These are phyloP conservation scores for Anolis carolinensis DNA, from an alignment of 2,113 vertebrate genomes.

Conservation along the genomic window DNA sequence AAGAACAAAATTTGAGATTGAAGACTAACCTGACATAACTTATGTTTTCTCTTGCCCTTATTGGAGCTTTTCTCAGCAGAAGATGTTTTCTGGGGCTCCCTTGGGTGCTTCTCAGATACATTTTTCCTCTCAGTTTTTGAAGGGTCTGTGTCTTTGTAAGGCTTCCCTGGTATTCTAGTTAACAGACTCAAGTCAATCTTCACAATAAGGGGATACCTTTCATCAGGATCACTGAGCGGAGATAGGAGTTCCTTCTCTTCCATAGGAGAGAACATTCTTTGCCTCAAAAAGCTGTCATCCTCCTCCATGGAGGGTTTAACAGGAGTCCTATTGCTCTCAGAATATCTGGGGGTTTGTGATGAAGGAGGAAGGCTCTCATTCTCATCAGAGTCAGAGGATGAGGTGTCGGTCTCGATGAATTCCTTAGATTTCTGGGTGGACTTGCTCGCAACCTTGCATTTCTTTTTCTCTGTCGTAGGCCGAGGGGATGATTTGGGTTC, in stretches of 20 bases:
- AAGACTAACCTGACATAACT: conserved; percentile 76
- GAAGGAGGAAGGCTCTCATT: conserved; percentile 95
- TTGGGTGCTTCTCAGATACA: conserved; percentile 82
- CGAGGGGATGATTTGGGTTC: conserved; percentile 92
- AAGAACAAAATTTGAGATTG: not conserved
- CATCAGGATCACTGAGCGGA: conserved; percentile 93
- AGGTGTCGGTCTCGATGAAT: conserved; percentile 94
- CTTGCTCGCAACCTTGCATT: conserved; percentile 87
- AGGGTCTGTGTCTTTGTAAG: conserved; percentile 86
- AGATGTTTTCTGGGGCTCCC: conserved; percentile 86
- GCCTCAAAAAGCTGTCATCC: conserved; percentile 84
- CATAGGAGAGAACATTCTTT: conserved; percentile 93
- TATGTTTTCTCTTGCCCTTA: conserved; percentile 95
- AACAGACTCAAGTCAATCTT: conserved; percentile 97
- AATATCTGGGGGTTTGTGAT: conserved; percentile 95
- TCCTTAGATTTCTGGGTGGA: conserved; percentile 92
- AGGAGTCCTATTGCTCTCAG: conserved; percentile 92
- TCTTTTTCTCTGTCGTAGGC: conserved; percentile 88
- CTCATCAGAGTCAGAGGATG: conserved; percentile 96
- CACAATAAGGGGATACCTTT: conserved; percentile 90
- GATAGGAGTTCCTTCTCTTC: conserved; percentile 96
- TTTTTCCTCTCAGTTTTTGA: conserved; percentile 89
- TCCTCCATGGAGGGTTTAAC: conserved; percentile 86
- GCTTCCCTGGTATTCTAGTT: conserved; percentile 89
- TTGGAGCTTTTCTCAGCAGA: conserved; percentile 86